A percentile compares a stretch with the other conserved stretches of the same genome.
Evolutionary conservation across 2,797 vertebrate genomes (phyloP).

Genomic region (Enoplosus armatus): DNA sequence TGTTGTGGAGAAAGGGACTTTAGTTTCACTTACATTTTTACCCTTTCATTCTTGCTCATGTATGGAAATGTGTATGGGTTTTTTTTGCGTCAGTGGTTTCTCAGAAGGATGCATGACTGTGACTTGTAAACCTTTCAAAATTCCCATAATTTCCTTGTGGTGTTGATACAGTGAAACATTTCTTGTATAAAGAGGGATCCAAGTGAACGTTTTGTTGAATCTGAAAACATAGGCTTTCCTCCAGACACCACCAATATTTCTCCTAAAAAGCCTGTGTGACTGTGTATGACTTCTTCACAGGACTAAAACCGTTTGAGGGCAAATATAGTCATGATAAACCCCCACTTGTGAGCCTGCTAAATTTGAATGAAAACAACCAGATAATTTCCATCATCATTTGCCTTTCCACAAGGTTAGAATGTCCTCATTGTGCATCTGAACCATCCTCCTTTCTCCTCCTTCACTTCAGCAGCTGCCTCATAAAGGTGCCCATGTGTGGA

Average conservation of each 20-base stretch:
- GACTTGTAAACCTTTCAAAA: conserved; percentile 72
- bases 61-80: conserved; percentile 1
- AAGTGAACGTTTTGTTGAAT: conserved; percentile 76
- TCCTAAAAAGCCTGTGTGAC: conserved; percentile 51
- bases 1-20: not conserved
- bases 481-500: conserved; percentile 82
- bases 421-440: conserved; percentile 65
- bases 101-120: conserved; percentile 55
- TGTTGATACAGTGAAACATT: conserved; percentile 80
- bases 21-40: conserved; percentile 2
- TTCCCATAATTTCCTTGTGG: conserved; percentile 67
- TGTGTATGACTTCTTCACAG: conserved; percentile 57
- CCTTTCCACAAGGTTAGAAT: conserved; percentile 71
- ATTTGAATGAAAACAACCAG: conserved; percentile 69
- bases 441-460: conserved; percentile 49
- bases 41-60: conserved; percentile 9
- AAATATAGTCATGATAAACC: conserved; percentile 64
- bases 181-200: conserved; percentile 66
- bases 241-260: conserved; percentile 72
- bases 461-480: conserved; percentile 74
- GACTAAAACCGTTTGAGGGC: conserved; percentile 55
- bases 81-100: conserved; percentile 28
- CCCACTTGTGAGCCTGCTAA: conserved; percentile 45
- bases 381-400: conserved; percentile 73
- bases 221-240: conserved; percentile 74